Conservation (phyloP, 2,797 vertebrate genomes). For the Xerus rutilus region DNA sequence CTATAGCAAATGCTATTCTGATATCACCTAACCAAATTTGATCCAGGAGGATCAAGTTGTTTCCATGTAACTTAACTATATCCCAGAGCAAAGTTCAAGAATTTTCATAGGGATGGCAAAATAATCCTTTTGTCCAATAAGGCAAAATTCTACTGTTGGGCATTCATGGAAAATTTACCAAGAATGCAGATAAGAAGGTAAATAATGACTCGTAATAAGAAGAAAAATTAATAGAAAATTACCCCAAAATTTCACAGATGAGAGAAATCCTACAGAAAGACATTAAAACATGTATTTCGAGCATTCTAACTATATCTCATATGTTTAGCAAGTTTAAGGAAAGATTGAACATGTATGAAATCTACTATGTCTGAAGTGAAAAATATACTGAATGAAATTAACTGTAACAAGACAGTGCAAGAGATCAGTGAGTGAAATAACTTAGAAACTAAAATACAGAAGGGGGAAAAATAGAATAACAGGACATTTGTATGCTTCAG, state of each 20-base stretch:
- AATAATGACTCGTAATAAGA: neutral
- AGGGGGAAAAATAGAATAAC: neutral
- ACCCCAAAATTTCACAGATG: neutral
- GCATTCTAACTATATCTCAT: neutral
- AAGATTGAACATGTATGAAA: neutral
- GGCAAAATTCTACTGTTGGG: neutral
- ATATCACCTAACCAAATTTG: constrained; percentile 9
- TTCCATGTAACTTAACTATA: constrained; percentile 9
- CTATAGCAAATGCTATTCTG: neutral
- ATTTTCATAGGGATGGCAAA: neutral
- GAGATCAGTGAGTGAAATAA: neutral
- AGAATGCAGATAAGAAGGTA: neutral
- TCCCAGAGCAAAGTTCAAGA: neutral
- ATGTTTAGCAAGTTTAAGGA: constrained; percentile 1
- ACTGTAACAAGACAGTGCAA: neutral
- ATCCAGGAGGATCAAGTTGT: constrained; percentile 27
- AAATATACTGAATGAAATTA: neutral
- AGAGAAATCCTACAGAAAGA: neutral
- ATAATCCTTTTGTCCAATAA: neutral
- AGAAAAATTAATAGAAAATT: constrained; percentile 25
- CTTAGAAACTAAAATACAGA: neutral
- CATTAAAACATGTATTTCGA: neutral
- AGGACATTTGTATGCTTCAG: neutral
- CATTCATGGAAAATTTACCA: neutral
- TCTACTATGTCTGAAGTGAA: neutral